Evolutionary conservation across 2,113 vertebrate species (phyloP).

Genomic region (Synchiropus splendidus): DNA sequence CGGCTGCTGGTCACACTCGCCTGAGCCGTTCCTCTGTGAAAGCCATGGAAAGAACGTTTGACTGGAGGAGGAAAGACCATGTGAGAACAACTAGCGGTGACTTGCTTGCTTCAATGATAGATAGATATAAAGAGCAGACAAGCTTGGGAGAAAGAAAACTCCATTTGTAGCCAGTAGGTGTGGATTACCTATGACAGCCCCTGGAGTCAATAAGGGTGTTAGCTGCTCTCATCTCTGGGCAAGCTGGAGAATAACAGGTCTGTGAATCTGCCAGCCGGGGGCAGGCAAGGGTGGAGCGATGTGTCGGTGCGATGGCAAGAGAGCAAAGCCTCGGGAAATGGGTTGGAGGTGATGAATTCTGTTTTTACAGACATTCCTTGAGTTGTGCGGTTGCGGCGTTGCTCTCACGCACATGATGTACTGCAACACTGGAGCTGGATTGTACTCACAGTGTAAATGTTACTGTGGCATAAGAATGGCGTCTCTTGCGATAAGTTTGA

Average conservation of each 20-base stretch:
- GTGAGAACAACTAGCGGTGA: slow-evolving; percentile 26
- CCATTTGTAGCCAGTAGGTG: slow-evolving; percentile 34
- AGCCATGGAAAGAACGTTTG: slow-evolving; percentile 3
- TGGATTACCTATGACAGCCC: slow-evolving; percentile 38
- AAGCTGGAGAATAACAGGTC: slow-evolving; percentile 22
- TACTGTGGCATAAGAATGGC: no score
- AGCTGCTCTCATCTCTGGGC: slow-evolving; percentile 40
- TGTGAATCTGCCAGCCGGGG: slow-evolving; percentile 18
- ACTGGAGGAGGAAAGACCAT: slow-evolving; percentile 9
- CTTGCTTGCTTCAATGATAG: slow-evolving; percentile 11
- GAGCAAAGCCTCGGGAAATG: slow-evolving; percentile 1
- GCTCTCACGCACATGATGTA: background rate
- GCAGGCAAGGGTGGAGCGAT: slow-evolving; percentile 16
- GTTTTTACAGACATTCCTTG: background rate
- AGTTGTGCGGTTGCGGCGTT: background rate
- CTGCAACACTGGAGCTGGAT: background rate
- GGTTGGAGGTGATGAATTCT: slow-evolving; percentile 11
- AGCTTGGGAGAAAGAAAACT: slow-evolving; percentile 5
- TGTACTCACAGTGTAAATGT: no score
- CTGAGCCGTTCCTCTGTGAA: slow-evolving; percentile 11
- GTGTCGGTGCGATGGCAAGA: slow-evolving; percentile 8
- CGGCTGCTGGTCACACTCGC: slow-evolving; percentile 18
- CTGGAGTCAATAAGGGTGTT: slow-evolving; percentile 41
- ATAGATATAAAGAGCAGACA: slow-evolving; percentile 20
- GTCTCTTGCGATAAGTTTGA: no score